These are phyloP conservation scores for Brachystomella parvula DNA, from an alignment of 1,140 invertebrate species.

Conservation along the genomic window DNA sequence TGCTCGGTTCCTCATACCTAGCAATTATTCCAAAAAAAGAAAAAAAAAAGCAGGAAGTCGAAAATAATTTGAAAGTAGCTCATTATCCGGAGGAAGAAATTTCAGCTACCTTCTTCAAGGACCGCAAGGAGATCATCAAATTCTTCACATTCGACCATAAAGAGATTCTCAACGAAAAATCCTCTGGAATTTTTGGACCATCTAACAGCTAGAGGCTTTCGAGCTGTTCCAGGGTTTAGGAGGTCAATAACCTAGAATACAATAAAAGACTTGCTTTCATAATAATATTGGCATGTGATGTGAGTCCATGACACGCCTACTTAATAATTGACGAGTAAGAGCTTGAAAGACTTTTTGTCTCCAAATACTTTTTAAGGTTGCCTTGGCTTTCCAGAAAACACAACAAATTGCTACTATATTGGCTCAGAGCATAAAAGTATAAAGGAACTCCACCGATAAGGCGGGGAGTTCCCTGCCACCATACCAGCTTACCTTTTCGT, in stretches of 20 bases:
- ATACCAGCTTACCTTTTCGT: conserved; percentile 89
- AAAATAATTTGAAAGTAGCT: neutral
- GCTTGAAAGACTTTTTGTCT: no score
- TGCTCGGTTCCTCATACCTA: conserved; percentile 73
- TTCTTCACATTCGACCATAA: conserved; percentile 86
- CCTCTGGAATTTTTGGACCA: conserved; percentile 87
- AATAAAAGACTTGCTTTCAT: no score
- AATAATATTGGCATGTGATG: no score
- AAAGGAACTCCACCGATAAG: no score
- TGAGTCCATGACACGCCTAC: no score
- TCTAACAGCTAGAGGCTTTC: conserved; percentile 73
- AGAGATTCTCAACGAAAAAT: conserved; percentile 92
- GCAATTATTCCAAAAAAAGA: conserved; percentile 28
- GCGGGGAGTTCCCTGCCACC: no score
- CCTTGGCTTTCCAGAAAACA: no score
- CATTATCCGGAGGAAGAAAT: neutral
- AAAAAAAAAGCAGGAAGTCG: neutral
- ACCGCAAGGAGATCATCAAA: conserved; percentile 89
- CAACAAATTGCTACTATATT: no score
- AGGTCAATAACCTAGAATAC: conserved; percentile 81
- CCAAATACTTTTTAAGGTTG: no score
- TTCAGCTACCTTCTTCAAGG: conserved; percentile 75
- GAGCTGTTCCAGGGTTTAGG: conserved; percentile 71
- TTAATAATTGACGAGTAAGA: no score
- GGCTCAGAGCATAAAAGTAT: no score